Percentiles rank a stretch among this genome's conserved stretches.
phyloP scores from a whole-genome alignment of 1,140 invertebrate genomes.

The Drosophila quadrilineata region DNA sequence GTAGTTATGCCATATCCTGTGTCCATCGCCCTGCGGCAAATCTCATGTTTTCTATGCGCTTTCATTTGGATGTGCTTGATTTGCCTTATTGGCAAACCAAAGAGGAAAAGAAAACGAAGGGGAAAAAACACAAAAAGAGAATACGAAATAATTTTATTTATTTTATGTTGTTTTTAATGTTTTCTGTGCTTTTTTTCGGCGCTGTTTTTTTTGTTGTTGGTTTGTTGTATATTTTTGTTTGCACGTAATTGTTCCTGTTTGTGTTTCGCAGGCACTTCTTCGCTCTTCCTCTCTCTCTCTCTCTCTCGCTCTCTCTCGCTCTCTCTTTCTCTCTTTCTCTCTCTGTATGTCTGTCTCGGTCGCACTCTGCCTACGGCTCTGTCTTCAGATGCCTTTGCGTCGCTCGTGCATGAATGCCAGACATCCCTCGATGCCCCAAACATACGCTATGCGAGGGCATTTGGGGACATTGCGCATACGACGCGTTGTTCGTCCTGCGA shows the following conservation, averaged over 20 bases:
- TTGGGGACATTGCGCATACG: conserved; percentile 34
- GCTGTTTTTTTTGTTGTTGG: conserved; percentile 14
- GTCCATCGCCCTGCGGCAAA: too few relatives aligned
- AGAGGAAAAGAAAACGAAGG: conserved; percentile 3
- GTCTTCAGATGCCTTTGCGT: conserved; percentile 46
- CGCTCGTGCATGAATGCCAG: conserved; percentile 68
- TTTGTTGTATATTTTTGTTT: conserved; percentile 51
- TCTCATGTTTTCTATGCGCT: conserved; percentile 42
- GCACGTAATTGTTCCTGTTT: conserved; percentile 55
- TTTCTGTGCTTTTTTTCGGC: background rate
- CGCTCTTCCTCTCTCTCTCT: background rate
- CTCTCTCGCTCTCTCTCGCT: background rate
- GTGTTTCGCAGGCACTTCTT: conserved; percentile 10
- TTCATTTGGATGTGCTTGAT: conserved; percentile 67
- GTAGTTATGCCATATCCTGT: too few relatives aligned
- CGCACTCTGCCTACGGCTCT: background rate
- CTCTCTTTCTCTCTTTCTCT: background rate
- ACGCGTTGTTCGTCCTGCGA: conserved; percentile 36
- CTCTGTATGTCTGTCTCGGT: background rate
- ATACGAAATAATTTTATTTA: conserved; percentile 35
- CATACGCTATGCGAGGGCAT: background rate
- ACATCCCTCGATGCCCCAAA: background rate
- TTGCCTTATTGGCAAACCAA: conserved; percentile 34
- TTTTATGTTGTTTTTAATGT: conserved; percentile 4
- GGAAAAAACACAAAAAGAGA: conserved; percentile 2